Evolutionary conservation across 2,113 vertebrate species (phyloP).

Genomic region (Toxotes jaculatrix): DNA sequence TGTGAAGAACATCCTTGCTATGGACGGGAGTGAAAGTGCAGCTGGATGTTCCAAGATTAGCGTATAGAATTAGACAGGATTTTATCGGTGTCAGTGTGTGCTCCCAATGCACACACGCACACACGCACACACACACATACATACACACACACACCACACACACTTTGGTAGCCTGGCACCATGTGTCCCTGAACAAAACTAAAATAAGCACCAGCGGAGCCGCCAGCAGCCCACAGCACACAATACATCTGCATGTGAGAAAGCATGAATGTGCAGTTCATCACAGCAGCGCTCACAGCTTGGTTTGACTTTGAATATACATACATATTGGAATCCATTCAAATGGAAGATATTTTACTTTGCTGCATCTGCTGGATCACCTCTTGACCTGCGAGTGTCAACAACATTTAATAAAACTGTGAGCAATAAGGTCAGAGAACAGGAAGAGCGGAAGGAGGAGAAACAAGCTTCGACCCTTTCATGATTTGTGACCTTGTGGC

Average conservation of each 20-base stretch:
- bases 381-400: conserved; percentile 16
- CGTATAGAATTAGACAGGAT: conserved; percentile 72
- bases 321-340: conserved; percentile 39
- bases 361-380: conserved; percentile 42
- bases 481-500: conserved; percentile 32
- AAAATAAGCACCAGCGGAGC: conserved; percentile 59
- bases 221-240: conserved; percentile 52
- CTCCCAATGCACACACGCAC: conserved; percentile 1
- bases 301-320: conserved; percentile 49
- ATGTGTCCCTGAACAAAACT: conserved; percentile 53
- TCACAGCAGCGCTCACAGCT: conserved; percentile 27
- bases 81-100: conserved; percentile 69
- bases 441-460: conserved; percentile 23
- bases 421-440: conserved; percentile 51
- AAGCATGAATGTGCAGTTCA: conserved; percentile 50
- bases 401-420: conserved; percentile 50
- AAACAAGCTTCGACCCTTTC: conserved; percentile 48
- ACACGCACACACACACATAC: conserved; percentile 4
- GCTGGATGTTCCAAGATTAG: conserved; percentile 75
- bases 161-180: conserved; percentile 26
- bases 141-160: conserved; percentile 18
- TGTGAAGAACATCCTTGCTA: conserved; percentile 38
- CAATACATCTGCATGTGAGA: conserved; percentile 36
- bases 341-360: conserved; percentile 41
- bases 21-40: conserved; percentile 48